Evolutionary conservation across 2,797 vertebrate species (phyloP), one percentile per base, ranked within the genome.

Genomic region (Phaenicophaeus curvirostris): DNA sequence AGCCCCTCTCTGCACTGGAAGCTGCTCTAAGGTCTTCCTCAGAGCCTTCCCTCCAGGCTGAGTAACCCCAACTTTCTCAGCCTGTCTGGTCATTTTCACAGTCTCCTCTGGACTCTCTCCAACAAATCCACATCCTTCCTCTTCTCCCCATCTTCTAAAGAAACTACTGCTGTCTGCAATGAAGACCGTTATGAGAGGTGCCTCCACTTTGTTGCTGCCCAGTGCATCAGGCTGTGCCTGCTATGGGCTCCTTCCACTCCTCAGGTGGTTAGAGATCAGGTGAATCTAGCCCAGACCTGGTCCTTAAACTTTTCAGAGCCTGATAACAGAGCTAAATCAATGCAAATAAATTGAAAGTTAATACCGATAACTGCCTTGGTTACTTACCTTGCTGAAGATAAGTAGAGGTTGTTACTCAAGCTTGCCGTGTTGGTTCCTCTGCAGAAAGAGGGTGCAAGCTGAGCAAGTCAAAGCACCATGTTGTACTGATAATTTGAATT

Each of bases 401-500:
- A 89, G n/a, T 27, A 51, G 37, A 48, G 46, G 15, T 83, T 80
- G 46, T 89, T 80, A 90, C 39, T 67, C 27, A 37, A 67, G 74
- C n/a, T 74, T 78, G 25, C 18, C 72, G 6, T 51, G 80, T 72
- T 73, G 35, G 37, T 31, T 78, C 51, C 15, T 71, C 18, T 85
- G 39, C 23, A 81, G 73, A 84, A 78, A 63, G 13, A 76, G 12
- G 20, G 39, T 84, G 42, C 54, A 78, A 58, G 62, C 2, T 88
- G 46, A 87, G 76, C 54, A 75, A 84, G 39, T n/a, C 51, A 61
- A 91, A 73, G 59, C 42, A 50, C 35, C 53, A 17, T 25, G 51
- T 62, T 55, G 23, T 61, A 48, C 53, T 30, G 53, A 65, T 76
- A 88, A 84, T 75, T 87, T 65, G 58, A 80, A 89, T 85, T 65